Base-by-base conservation (phyloP, 2,113 vertebrate genomes). In the Carassius auratus region DNA sequence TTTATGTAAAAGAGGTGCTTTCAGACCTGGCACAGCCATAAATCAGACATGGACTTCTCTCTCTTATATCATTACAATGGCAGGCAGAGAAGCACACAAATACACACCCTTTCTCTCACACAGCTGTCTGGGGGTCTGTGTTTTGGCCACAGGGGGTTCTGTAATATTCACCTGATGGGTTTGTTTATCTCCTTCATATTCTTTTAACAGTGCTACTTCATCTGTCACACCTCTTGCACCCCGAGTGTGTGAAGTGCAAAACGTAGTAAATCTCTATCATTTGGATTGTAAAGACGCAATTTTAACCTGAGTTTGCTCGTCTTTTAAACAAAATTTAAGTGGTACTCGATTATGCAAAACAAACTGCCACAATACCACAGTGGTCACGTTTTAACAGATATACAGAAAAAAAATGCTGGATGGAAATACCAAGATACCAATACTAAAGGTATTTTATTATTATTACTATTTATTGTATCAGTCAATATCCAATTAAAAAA, bases 1-100 rank as follows among this genome's bases (percentile, higher is more conserved):
- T 83, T 93, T 91, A 93, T 95, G 92, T 92, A 93, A 93, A 93
- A 92, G 89, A 93, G 92, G 91, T 61, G 79, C 89, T 90, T 87
- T 90, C 89, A 91, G 89, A 91, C 84, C 76, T 89, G 89, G 88
- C 90, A 90, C 90, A 90, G 90, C 92, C 90, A 95, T 95, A 93
- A 91, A 93, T 94, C 94, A 94, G 90, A 87, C 59, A 59, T 85
- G 23, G 86, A 80, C 85, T 76, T 48, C 75, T 89, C 90, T 93
- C 73, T 89, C 89, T 93, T 91, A 94, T 91, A 92, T 89, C 89
- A 91, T 92, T 90, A 90, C 88, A 88, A 78, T 89, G 85, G 89
- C 89, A 90, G 88, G 89, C 83, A 87, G 85, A 78, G 76, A 84
- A 89, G 86, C 69, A 64, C 83, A 30, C 86, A 87, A 86, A 86